Percentiles rank a stretch among this genome's conserved stretches.
phyloP scores from a whole-genome alignment of 2,113 vertebrate species.

The Hippopotamus amphibius region DNA sequence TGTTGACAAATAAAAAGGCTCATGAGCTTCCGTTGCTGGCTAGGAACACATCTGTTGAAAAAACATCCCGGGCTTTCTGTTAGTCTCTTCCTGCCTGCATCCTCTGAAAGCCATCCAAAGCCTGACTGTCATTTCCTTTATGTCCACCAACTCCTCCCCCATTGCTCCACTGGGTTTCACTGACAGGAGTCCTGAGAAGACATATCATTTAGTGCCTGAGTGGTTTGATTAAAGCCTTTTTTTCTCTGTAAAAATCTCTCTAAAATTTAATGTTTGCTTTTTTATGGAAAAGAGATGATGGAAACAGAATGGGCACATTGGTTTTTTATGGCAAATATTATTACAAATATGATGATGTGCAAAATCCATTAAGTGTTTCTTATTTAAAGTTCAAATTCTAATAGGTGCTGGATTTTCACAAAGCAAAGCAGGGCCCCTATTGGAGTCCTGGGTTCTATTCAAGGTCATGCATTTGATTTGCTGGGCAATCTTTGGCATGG shows the following conservation, averaged over 20 bases:
- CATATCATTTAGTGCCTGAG: neutral
- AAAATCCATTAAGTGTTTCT: constrained; percentile 48
- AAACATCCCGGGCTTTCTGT: neutral
- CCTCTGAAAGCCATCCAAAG: neutral
- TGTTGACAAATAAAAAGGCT: neutral
- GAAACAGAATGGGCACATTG: neutral
- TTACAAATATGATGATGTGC: constrained; percentile 25
- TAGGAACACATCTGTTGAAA: neutral
- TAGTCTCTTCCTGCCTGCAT: neutral
- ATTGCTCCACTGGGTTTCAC: neutral
- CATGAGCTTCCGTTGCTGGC: neutral
- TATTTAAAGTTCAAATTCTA: constrained; percentile 71
- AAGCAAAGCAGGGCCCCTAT: neutral
- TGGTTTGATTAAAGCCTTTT: neutral
- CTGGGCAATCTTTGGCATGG: constrained; percentile 22
- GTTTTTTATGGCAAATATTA: constrained; percentile 62
- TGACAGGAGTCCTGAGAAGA: constrained; percentile 3
- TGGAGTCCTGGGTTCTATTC: neutral
- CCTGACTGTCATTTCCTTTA: neutral
- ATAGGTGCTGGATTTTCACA: constrained; percentile 8
- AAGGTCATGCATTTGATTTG: constrained; percentile 47
- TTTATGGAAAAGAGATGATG: constrained; percentile 1
- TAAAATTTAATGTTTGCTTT: constrained; percentile 45
- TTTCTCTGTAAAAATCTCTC: neutral
- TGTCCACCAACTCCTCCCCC: neutral